These are phyloP conservation scores for Tachyglossus aculeatus DNA, from an alignment of 2,797 vertebrate species.

Conservation along the genomic window DNA sequence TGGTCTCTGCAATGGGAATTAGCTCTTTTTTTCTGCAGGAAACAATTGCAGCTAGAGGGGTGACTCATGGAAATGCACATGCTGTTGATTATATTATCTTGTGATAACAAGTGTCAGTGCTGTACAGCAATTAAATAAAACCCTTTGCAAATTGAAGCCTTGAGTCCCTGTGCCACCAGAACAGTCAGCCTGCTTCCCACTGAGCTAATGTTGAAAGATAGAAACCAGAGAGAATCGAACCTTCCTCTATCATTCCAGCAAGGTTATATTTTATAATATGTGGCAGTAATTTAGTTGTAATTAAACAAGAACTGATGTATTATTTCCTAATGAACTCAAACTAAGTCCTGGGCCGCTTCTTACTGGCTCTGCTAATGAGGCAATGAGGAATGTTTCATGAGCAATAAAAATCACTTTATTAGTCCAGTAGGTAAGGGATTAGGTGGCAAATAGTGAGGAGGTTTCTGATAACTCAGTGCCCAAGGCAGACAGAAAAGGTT, in stretches of 20 bases:
- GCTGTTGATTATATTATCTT: conserved; percentile 7
- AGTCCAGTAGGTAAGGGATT: conserved; percentile 30
- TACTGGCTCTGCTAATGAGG: conserved; percentile 50
- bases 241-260: conserved; percentile 14
- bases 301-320: conserved; percentile 57
- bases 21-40: conserved; percentile 10
- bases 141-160: conserved; percentile 18
- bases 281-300: conserved; percentile 48
- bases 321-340: conserved; percentile 59
- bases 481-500: conserved; percentile 8
- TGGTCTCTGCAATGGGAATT: conserved; percentile 11
- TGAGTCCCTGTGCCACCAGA: neutral
- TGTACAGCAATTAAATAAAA: conserved; percentile 6
- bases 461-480: conserved; percentile 6
- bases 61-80: neutral
- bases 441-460: conserved; percentile 12
- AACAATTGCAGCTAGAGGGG: neutral
- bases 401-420: conserved; percentile 55
- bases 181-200: neutral
- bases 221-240: conserved; percentile 3
- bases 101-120: conserved; percentile 5
- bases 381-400: conserved; percentile 45
- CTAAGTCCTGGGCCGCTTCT: conserved; percentile 48
- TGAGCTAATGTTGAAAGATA: conserved; percentile 33
- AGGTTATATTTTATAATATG: conserved; percentile 20